Base-by-base conservation (phyloP, 2,888 invertebrate genomes). In the Drosophila buzzatii region DNA sequence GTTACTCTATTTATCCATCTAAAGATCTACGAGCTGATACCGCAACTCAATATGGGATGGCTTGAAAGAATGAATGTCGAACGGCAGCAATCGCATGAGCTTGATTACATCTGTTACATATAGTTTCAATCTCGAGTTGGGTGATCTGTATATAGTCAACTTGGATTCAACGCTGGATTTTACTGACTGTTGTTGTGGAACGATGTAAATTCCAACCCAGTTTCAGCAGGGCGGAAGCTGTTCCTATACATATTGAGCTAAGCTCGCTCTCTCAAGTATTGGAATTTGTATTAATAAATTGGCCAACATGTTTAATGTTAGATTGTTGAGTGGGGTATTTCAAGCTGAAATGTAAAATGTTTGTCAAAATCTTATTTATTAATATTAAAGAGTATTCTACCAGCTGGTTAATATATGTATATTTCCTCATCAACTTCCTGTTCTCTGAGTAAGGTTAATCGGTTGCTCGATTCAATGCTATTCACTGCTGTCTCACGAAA, bases 151-250 rank as follows among this genome's bases (percentile, higher is more conserved):
- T 39, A 0, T 16, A 16, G 39, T 39, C 16, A 39, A 39, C 39
- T 39, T 39, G 16, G 7, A 39, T 44, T 39, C 78, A 0, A 72
- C 63, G 0, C n/a, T 59, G 3, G 68, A 27, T 27, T 27, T 27
- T 27, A 69, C 37, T 81, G 79, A 66, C 14, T 76, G 14, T 56
- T 70, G n/a, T 31, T 74, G 2, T 81, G 66, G 66, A 70, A 76
- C 35, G 70, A 79, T 37, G 6, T 81, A 0, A 73, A 79, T 9
- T 44, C 56, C 0, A 59, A 37, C 10, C 58, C 2, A 58, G 23
- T 8, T 60, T 41, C 33, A 45, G 56, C 7, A 20, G 10, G 16
- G 10, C 42, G 7, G 70, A 63, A 64, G 53, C 60, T 72, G 51
- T 64, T 73, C 12, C 37, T 60, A 16, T 42, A 39, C 27, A 3